A percentile compares a stretch with the other conserved stretches of the same genome.
These are phyloP conservation scores for Dugesia japonica DNA, from an alignment of 2,888 invertebrate species.

Conservation along the genomic window DNA sequence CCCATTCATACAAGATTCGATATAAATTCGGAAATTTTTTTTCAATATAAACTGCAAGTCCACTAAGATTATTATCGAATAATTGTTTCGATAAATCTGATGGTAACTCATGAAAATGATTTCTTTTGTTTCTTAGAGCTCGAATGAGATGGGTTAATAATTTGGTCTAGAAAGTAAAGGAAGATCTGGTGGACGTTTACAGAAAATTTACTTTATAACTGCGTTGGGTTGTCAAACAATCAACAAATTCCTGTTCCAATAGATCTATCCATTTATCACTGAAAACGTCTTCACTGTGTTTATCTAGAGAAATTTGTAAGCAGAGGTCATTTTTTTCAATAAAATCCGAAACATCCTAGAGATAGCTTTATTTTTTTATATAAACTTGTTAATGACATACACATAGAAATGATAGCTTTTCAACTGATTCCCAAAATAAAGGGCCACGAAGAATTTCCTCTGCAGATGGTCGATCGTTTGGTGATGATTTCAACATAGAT, in stretches of 20 bases:
- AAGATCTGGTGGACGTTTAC: neutral
- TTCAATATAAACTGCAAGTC: neutral
- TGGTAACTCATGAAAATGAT: constrained; percentile 22
- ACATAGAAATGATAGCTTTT: neutral
- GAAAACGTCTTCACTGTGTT: neutral
- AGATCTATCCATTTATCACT: neutral
- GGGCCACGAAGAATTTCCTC: constrained; percentile 12
- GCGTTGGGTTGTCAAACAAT: neutral
- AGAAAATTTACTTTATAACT: neutral
- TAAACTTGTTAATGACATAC: neutral
- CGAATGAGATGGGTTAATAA: constrained; percentile 11
- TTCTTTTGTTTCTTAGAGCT: neutral
- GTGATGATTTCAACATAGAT: neutral
- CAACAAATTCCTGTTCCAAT: neutral
- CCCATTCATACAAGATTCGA: neutral
- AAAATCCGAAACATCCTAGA: constrained; percentile 9
- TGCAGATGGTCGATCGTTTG: neutral
- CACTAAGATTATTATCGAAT: neutral
- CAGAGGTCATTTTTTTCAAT: neutral
- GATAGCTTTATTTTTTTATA: too few relatives aligned
- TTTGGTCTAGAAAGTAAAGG: neutral
- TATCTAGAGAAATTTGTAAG: constrained; percentile 4
- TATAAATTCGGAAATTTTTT: neutral
- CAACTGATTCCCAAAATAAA: constrained; percentile 16
- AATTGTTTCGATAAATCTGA: neutral